Conservation (phyloP, 2,888 invertebrate species). For the Orchesella flavescens region DNA sequence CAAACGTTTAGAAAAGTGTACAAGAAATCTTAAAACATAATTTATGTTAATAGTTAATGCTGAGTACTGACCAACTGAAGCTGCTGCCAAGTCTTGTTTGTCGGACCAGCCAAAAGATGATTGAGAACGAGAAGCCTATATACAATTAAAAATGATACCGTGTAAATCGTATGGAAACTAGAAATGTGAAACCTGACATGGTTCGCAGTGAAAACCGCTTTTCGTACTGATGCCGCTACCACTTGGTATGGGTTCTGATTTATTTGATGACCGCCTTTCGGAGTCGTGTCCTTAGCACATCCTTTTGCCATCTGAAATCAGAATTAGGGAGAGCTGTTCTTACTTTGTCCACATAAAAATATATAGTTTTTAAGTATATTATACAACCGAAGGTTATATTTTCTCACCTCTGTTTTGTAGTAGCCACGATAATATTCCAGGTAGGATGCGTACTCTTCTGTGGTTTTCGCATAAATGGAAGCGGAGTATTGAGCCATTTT, state of each 20-base stretch:
- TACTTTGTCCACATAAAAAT: background rate
- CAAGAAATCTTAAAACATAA: too few relatives aligned
- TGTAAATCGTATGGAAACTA: conserved; percentile 68
- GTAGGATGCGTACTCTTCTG: conserved; percentile 82
- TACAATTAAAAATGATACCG: conserved; percentile 71
- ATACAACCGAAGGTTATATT: too few relatives aligned
- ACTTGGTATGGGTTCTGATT: conserved; percentile 20
- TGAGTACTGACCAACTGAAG: too few relatives aligned
- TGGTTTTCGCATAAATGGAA: conserved; percentile 82
- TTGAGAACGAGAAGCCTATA: conserved; percentile 70
- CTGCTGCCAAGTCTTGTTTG: conserved; percentile 21
- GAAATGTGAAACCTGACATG: conserved; percentile 70
- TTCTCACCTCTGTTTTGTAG: conserved; percentile 78
- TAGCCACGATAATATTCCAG: conserved; percentile 84
- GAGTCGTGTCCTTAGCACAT: background rate
- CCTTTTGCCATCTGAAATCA: conserved; percentile 29
- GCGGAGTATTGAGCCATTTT: conserved; percentile 85
- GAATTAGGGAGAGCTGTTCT: background rate
- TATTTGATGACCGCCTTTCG: conserved; percentile 23
- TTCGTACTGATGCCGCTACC: conserved; percentile 72
- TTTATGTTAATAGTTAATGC: too few relatives aligned
- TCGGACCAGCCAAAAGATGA: conserved; percentile 60
- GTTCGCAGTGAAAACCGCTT: conserved; percentile 71
- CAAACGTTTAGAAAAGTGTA: conserved; percentile 15
- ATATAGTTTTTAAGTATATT: too few relatives aligned